Percentiles rank a stretch among this genome's conserved stretches.
Evolutionary conservation across 92 coral and sea anemone species (phyloP).

Genomic region (Epizoanthus ramosus): DNA sequence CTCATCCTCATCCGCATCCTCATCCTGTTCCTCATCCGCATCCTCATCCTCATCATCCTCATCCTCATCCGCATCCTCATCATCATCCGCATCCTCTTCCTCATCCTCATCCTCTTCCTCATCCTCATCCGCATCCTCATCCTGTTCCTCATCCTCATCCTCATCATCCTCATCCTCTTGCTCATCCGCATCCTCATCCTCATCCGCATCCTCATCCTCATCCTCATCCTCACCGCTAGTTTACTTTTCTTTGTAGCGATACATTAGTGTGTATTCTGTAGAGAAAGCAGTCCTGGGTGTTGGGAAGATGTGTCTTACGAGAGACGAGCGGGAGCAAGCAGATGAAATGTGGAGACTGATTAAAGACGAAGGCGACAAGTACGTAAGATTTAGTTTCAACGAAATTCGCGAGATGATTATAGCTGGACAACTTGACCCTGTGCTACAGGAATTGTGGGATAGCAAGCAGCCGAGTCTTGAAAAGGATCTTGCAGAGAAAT

Average conservation of each 20-base stretch:
- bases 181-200: no score
- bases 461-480: conserved; percentile 44
- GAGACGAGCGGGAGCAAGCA: conserved; percentile 60
- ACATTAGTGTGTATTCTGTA: conserved; percentile 66
- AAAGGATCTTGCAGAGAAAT: conserved; percentile 57
- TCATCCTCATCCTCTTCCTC: no score
- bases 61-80: no score
- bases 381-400: conserved; percentile 64
- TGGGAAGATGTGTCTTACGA: conserved; percentile 61
- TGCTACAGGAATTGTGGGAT: conserved; percentile 69
- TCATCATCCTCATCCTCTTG: no score
- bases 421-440: conserved; percentile 63
- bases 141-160: no score
- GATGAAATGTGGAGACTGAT: conserved; percentile 69
- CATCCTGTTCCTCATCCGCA: no score
- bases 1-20: no score
- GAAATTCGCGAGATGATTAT: conserved; percentile 81
- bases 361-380: conserved; percentile 47
- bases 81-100: no score
- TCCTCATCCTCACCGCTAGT: no score
- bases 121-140: no score
- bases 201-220: no score
- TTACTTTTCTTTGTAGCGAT: conserved; percentile 54
- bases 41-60: no score
- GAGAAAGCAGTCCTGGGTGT: conserved; percentile 68